Evolutionary conservation across 2,888 invertebrate genomes (phyloP).

Genomic region (Xylota segnis): DNA sequence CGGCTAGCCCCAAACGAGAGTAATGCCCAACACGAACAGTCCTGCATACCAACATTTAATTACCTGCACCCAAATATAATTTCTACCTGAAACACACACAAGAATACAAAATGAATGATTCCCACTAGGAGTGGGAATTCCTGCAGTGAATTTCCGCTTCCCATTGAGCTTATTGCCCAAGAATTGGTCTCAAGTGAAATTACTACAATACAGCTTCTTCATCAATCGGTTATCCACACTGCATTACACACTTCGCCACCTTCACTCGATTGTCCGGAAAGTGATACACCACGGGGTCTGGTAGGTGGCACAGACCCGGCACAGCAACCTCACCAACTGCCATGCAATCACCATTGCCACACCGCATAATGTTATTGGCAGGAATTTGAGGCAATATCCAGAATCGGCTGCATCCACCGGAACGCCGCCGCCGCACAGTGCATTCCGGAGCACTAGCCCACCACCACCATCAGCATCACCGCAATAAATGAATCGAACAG

Average conservation of each 20-base stretch:
- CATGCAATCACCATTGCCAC: conserved; percentile 47
- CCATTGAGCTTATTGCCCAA: not conserved
- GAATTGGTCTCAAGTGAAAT: conserved; percentile 41
- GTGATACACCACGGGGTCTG: conserved; percentile 10
- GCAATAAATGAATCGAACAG: conserved; percentile 43
- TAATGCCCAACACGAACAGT: conserved; percentile 11
- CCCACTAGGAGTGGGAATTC: too few relatives aligned
- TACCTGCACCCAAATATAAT: conserved; percentile 46
- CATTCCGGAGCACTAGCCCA: conserved; percentile 25
- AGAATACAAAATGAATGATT: conserved; percentile 47
- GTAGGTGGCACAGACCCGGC: not conserved
- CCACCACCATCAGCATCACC: conserved; percentile 37
- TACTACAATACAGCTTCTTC: conserved; percentile 27
- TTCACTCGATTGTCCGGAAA: conserved; percentile 39
- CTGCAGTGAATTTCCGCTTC: not conserved
- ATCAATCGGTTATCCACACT: conserved; percentile 30
- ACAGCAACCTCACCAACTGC: not conserved
- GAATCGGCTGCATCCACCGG: conserved; percentile 10
- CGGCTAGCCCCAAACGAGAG: conserved; percentile 5
- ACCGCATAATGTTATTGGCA: conserved; percentile 51
- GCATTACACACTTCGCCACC: conserved; percentile 54
- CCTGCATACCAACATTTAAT: conserved; percentile 57
- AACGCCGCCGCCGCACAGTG: conserved; percentile 6
- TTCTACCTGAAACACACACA: conserved; percentile 26
- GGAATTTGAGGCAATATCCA: conserved; percentile 45